Percentiles rank a stretch among this genome's conserved stretches.
These are phyloP conservation scores for Synanthedon tipuliformis DNA, from an alignment of 2,888 invertebrate genomes.

Conservation along the genomic window DNA sequence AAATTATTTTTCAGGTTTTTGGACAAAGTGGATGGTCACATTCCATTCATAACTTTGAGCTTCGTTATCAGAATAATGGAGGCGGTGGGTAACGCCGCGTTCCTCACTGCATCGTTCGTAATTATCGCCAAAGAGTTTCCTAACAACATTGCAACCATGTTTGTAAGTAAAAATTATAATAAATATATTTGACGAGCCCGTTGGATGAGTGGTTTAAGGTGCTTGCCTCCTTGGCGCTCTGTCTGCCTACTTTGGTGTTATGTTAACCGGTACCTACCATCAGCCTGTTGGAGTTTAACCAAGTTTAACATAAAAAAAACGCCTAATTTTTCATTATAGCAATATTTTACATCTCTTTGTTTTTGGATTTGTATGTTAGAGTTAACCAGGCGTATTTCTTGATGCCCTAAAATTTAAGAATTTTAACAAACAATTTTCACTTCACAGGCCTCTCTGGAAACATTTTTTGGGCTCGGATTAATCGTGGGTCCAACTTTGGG, in stretches of 20 bases:
- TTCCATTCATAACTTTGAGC: constrained; percentile 80
- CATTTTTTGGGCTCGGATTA: constrained; percentile 87
- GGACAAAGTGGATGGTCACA: constrained; percentile 77
- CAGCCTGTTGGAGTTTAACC: no score
- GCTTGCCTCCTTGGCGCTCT: no score
- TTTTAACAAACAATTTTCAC: no score
- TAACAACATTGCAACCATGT: constrained; percentile 84
- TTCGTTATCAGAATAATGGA: constrained; percentile 84
- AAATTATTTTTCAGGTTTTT: constrained; percentile 62
- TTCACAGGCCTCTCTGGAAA: constrained; percentile 80
- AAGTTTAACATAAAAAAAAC: no score
- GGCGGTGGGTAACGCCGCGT: constrained; percentile 88
- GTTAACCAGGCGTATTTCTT: constrained; percentile 1
- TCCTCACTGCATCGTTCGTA: constrained; percentile 87
- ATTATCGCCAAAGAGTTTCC: constrained; percentile 91
- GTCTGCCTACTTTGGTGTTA: no score
- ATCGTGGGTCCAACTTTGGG: constrained; percentile 93
- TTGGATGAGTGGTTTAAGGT: no score
- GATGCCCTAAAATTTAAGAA: neutral
- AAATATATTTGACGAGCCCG: no score
- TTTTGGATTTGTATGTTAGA: constrained; percentile 1
- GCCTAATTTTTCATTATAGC: neutral
- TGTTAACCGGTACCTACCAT: no score
- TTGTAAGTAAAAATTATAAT: constrained; percentile 70
- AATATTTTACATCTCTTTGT: neutral